Conservation (phyloP, 2,797 vertebrate species). For the Pseudopleuronectes americanus region DNA sequence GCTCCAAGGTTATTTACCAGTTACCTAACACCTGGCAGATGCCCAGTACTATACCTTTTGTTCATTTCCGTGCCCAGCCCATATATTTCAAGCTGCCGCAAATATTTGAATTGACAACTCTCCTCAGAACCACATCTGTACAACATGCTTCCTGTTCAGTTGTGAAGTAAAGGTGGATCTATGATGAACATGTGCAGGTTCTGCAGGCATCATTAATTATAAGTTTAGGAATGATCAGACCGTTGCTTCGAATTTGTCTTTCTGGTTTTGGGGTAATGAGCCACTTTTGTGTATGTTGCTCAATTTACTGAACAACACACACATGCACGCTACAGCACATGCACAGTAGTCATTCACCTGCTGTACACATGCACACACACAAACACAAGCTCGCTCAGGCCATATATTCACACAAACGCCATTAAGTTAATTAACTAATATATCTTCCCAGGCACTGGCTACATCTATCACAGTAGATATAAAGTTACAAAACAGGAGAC, state of each 20-base stretch:
- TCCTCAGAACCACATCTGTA: constrained; percentile 11
- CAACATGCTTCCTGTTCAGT: constrained; percentile 18
- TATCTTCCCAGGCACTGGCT: constrained; percentile 47
- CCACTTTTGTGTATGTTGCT: constrained; percentile 21
- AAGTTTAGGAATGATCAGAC: constrained; percentile 47
- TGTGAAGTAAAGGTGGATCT: not conserved
- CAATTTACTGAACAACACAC: constrained; percentile 23
- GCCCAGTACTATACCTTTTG: constrained; percentile 2
- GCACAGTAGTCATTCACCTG: not conserved
- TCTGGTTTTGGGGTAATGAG: constrained; percentile 64
- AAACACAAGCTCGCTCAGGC: not conserved
- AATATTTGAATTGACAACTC: constrained; percentile 7
- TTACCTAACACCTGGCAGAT: constrained; percentile 28
- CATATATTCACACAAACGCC: constrained; percentile 21
- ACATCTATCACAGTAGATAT: constrained; percentile 28
- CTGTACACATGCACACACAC: constrained; percentile 5
- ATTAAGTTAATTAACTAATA: constrained; percentile 71
- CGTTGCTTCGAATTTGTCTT: constrained; percentile 64
- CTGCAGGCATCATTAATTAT: constrained; percentile 48
- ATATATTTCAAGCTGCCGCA: constrained; percentile 5
- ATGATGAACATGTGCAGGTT: constrained; percentile 16
- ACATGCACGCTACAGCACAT: not conserved
- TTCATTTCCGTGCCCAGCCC: constrained; percentile 11
- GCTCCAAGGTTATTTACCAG: constrained; percentile 1
- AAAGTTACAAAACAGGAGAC: constrained; percentile 44